Conservation (phyloP, 2,113 vertebrate species). For the Seriola aureovittata region DNA sequence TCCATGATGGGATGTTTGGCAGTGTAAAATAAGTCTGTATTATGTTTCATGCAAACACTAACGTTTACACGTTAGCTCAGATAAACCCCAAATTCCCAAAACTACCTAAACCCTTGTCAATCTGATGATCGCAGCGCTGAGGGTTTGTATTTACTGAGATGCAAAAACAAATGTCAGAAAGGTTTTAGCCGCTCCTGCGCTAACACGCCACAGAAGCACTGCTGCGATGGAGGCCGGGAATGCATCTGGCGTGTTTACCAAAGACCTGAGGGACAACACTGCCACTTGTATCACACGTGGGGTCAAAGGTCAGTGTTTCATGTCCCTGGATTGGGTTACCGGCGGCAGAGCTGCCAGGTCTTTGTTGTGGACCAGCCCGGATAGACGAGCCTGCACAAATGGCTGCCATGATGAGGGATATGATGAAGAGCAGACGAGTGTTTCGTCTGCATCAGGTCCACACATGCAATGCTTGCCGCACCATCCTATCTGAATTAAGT, state of each 20-base stretch:
- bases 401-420: slow-evolving; percentile 60
- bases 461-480: slow-evolving; percentile 26
- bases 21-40: slow-evolving; percentile 17
- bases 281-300: slow-evolving; percentile 69
- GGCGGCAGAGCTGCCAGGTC: slow-evolving; percentile 50
- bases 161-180: slow-evolving; percentile 56
- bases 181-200: slow-evolving; percentile 25
- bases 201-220: slow-evolving; percentile 53
- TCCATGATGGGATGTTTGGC: slow-evolving; percentile 17
- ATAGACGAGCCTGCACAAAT: slow-evolving; percentile 64
- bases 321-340: slow-evolving; percentile 78
- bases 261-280: slow-evolving; percentile 68
- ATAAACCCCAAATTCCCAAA: slow-evolving; percentile 38
- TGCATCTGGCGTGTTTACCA: slow-evolving; percentile 49
- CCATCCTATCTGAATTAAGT: slow-evolving; percentile 5
- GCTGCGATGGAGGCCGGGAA: slow-evolving; percentile 21
- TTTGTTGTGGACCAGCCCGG: slow-evolving; percentile 71
- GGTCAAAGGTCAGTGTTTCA: slow-evolving; percentile 76
- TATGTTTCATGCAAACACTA: slow-evolving; percentile 34
- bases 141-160: slow-evolving; percentile 39
- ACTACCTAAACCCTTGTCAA: slow-evolving; percentile 29
- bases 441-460: slow-evolving; percentile 35
- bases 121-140: slow-evolving; percentile 23
- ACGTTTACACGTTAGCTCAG: slow-evolving; percentile 37
- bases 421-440: slow-evolving; percentile 59